These are phyloP conservation scores for Numenius phaeopus DNA, from an alignment of 2,797 vertebrate species.

Conservation along the genomic window DNA sequence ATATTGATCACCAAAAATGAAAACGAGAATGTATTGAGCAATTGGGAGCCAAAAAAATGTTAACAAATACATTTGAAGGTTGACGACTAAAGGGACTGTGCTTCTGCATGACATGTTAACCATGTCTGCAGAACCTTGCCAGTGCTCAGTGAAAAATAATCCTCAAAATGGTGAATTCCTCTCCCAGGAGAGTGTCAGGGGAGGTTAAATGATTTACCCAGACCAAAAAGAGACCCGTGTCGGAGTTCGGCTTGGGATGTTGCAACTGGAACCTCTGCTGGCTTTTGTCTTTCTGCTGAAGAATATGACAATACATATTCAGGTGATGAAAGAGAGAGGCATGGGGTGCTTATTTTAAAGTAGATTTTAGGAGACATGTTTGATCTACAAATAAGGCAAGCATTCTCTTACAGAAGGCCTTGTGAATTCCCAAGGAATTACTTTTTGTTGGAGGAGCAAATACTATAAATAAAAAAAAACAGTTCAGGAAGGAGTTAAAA, in stretches of 20 bases:
- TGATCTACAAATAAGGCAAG: neutral
- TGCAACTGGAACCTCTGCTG: neutral
- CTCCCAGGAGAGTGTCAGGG: neutral
- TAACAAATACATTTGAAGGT: neutral
- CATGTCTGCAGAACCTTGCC: neutral
- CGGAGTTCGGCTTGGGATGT: neutral
- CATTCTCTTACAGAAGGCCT: neutral
- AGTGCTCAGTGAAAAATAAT: neutral
- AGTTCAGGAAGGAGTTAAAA: conserved; percentile 19
- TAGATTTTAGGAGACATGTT: neutral
- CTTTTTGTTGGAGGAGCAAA: neutral
- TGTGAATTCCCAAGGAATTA: neutral
- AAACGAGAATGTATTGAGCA: neutral
- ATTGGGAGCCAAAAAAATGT: neutral
- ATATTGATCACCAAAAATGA: neutral
- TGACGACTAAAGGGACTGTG: neutral
- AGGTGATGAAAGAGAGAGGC: neutral
- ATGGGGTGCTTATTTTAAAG: neutral
- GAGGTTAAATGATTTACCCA: neutral
- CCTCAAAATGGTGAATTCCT: neutral
- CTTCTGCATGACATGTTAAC: neutral
- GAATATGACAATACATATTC: neutral
- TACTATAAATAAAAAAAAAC: neutral
- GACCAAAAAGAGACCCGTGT: neutral
- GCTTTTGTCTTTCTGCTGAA: neutral